Evolutionary conservation across 2,888 invertebrate genomes (phyloP).

Genomic region (Campoletis raptor): DNA sequence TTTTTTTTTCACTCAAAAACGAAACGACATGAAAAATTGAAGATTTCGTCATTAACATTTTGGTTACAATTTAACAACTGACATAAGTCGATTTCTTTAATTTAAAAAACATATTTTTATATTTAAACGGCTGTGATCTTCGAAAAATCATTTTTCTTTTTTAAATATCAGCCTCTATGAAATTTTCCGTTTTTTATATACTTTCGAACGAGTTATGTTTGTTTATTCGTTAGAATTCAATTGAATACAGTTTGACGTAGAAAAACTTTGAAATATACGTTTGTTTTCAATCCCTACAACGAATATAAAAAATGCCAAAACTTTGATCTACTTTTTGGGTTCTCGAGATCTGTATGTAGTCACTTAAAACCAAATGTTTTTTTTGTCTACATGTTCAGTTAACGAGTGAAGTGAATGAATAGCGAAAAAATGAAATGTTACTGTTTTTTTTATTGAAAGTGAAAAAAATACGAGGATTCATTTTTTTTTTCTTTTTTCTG

Average conservation of each 20-base stretch:
- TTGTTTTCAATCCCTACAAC: background rate
- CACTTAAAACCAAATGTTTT: no score
- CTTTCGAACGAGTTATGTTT: background rate
- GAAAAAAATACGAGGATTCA: background rate
- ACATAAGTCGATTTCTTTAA: no score
- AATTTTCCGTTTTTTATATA: no score
- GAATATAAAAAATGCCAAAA: background rate
- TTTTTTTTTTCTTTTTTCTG: background rate
- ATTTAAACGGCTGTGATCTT: no score
- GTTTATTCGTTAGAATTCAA: background rate
- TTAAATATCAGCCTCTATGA: no score
- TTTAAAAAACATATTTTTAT: no score
- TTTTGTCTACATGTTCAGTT: background rate
- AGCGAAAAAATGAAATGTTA: background rate
- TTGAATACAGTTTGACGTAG: background rate
- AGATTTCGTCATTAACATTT: no score
- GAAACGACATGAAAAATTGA: no score
- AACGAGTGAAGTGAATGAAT: background rate
- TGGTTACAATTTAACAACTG: no score
- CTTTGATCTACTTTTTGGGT: background rate
- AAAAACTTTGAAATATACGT: background rate
- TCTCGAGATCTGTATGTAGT: background rate
- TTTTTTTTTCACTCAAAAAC: no score
- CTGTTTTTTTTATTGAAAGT: background rate
- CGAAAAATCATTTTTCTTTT: no score